A percentile compares a stretch with the other conserved stretches of the same genome.
Conservation (phyloP, 2,797 vertebrate species). For the Prunella strophiata region DNA sequence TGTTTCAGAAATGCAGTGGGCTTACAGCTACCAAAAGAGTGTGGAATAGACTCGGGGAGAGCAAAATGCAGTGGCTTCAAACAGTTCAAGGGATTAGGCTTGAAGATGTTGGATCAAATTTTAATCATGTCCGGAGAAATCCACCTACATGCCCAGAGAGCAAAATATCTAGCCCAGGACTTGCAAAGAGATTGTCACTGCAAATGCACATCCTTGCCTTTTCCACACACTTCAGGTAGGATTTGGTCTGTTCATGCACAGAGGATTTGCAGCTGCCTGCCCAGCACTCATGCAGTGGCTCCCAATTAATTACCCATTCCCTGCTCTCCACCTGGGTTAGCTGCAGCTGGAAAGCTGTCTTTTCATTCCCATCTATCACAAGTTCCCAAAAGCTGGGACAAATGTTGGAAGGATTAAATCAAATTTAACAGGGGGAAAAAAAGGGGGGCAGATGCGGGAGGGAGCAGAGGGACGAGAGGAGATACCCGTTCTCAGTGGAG, state of each 20-base stretch:
- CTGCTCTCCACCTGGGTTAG: slow-evolving; percentile 11
- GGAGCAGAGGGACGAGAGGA: background rate
- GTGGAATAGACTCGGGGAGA: background rate
- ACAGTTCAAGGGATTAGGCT: background rate
- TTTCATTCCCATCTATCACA: slow-evolving; percentile 54
- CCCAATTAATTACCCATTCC: slow-evolving; percentile 20
- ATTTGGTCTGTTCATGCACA: background rate
- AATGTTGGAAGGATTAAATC: slow-evolving; percentile 59
- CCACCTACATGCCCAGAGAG: background rate
- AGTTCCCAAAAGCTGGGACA: slow-evolving; percentile 51
- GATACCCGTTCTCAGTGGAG: background rate
- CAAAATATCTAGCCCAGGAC: background rate
- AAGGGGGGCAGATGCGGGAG: background rate
- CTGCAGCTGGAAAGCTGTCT: slow-evolving; percentile 20
- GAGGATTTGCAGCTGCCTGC: background rate
- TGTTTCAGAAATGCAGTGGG: background rate
- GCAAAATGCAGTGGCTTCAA: background rate
- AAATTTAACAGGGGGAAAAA: background rate
- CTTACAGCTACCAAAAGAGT: background rate
- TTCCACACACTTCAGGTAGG: background rate
- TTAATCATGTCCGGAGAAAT: background rate
- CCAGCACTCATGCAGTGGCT: background rate
- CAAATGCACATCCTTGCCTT: background rate
- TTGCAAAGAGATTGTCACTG: background rate
- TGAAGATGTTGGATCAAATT: background rate